A percentile compares a stretch with the other conserved stretches of the same genome.
These are phyloP conservation scores for Plectrocnemia conspersa DNA, from an alignment of 1,140 invertebrate species.

Conservation along the genomic window DNA sequence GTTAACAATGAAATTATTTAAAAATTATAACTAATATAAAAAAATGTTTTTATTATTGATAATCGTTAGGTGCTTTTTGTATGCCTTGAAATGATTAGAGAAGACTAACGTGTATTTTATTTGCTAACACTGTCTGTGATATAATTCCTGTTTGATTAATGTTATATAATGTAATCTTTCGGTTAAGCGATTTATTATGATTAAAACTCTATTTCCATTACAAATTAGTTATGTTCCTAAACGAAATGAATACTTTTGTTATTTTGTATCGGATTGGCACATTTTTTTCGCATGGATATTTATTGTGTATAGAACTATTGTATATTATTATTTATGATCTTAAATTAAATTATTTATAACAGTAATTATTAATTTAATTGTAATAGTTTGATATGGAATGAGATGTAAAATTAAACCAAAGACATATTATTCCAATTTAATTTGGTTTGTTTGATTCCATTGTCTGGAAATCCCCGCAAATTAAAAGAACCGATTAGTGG, in stretches of 20 bases:
- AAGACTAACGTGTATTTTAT: slow-evolving; percentile 13
- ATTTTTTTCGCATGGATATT: too few species aligned
- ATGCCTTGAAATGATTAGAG: too few species aligned
- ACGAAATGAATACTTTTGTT: not conserved
- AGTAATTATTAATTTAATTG: slow-evolving; percentile 16
- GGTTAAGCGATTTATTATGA: slow-evolving; percentile 17
- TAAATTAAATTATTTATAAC: slow-evolving; percentile 31
- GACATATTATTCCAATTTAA: slow-evolving; percentile 27
- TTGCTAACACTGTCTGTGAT: slow-evolving; percentile 34
- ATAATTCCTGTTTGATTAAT: slow-evolving; percentile 29
- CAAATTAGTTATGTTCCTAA: slow-evolving; percentile 32
- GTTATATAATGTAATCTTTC: slow-evolving; percentile 18
- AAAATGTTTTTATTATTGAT: not conserved
- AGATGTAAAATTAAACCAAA: slow-evolving; percentile 31
- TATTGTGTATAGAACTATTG: not conserved
- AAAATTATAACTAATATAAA: not conserved
- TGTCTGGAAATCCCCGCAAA: too few species aligned
- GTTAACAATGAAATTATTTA: too few species aligned
- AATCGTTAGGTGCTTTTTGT: not conserved
- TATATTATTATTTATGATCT: slow-evolving; percentile 28
- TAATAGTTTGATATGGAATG: slow-evolving; percentile 27
- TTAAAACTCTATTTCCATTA: slow-evolving; percentile 21
- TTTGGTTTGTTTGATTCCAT: too few species aligned
- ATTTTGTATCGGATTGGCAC: slow-evolving; percentile 8
- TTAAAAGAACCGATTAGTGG: too few species aligned